Conservation (phyloP, 2,113 vertebrate species). For the Carassius gibelio region DNA sequence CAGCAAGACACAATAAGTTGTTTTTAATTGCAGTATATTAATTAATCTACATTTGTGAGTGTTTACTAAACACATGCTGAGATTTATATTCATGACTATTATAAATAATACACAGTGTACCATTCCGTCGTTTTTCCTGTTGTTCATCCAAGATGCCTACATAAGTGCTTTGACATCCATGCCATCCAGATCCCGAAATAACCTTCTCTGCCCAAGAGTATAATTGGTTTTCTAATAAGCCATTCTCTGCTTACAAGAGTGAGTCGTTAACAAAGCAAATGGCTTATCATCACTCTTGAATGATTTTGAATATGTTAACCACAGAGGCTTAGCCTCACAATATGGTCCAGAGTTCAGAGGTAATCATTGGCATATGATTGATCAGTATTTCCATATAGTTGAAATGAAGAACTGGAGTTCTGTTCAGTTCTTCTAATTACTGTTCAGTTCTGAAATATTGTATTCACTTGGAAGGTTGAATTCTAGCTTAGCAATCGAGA, state of each 20-base stretch:
- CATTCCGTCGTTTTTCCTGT: background rate
- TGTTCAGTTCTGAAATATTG: background rate
- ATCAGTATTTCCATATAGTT: background rate
- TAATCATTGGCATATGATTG: constrained; percentile 6
- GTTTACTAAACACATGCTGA: background rate
- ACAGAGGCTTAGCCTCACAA: background rate
- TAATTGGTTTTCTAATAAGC: constrained; percentile 30
- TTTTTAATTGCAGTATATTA: background rate
- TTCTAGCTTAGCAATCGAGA: background rate
- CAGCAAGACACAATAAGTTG: background rate
- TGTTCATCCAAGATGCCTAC: background rate
- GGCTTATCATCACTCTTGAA: background rate
- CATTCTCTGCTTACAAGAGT: background rate
- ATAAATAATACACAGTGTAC: background rate
- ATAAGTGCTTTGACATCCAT: background rate
- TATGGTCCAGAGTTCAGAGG: background rate
- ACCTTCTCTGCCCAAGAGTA: background rate
- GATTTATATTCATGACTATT: background rate
- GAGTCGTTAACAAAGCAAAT: constrained; percentile 11
- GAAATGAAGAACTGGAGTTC: background rate
- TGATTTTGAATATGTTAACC: constrained; percentile 9
- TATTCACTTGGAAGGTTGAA: background rate
- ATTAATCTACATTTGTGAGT: background rate
- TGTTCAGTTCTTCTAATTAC: background rate
- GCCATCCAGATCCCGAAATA: background rate